These are phyloP conservation scores for Sylvilagus floridanus DNA, from an alignment of 2,797 vertebrate genomes.

Conservation along the genomic window DNA sequence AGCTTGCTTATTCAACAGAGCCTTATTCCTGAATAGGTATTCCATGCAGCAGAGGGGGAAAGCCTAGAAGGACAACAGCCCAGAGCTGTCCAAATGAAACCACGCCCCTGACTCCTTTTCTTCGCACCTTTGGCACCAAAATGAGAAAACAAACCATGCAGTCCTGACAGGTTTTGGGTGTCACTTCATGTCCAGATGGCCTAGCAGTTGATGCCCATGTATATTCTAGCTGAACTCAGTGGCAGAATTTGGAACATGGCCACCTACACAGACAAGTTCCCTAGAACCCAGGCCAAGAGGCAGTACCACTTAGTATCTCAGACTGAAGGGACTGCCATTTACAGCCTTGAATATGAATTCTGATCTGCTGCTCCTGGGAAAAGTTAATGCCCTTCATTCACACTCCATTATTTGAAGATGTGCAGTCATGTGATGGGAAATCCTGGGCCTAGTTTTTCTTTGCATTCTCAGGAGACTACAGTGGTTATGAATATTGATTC, in stretches of 20 bases:
- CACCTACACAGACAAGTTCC: not conserved
- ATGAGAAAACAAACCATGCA: constrained; percentile 79
- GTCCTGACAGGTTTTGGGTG: not conserved
- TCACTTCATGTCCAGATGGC: constrained; percentile 64
- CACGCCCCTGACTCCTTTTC: constrained; percentile 69
- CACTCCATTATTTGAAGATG: not conserved
- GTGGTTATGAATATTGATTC: not conserved
- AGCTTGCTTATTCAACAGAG: constrained; percentile 83
- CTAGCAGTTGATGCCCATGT: constrained; percentile 60
- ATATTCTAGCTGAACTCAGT: constrained; percentile 77
- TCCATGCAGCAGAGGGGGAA: constrained; percentile 69
- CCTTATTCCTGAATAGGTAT: constrained; percentile 81
- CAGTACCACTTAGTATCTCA: not conserved
- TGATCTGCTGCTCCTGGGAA: not conserved
- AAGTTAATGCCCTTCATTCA: not conserved
- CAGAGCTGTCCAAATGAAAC: constrained; percentile 80
- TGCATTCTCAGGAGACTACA: not conserved
- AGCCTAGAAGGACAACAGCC: constrained; percentile 77
- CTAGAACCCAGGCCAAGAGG: not conserved
- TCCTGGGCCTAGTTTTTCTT: not conserved
- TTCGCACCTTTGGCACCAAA: constrained; percentile 65
- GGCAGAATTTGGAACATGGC: constrained; percentile 59
- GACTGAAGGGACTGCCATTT: not conserved
- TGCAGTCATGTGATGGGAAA: not conserved
- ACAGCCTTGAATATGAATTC: not conserved